Base-by-base conservation (phyloP, 2,797 vertebrate species). In the Megaceryle alcyon region DNA sequence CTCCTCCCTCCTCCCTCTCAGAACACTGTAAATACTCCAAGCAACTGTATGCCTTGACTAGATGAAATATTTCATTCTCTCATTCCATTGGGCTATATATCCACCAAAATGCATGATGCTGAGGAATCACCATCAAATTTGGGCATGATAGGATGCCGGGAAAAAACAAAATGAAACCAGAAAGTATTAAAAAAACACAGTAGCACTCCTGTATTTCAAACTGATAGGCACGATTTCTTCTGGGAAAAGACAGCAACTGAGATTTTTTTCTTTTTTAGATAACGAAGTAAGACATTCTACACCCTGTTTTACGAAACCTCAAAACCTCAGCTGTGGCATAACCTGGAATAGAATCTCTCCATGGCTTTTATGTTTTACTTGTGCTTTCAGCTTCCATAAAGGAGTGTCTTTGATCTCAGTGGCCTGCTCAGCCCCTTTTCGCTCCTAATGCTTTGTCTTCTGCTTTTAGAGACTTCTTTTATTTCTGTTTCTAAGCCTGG, bases 371-470 rank as follows among this genome's bases (percentile, higher is more conserved):
- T 3, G 0, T 88, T 86, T 90, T 12, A 53, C 59, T 86, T 84
- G 12, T 84, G 56, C 59, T 92, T 95, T 91, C 39, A 90, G 35
- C 25, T 88, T 91, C 70, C 41, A 49, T 56, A 79, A 82, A 77
- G 23, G 51, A 73, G 19, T 35, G 9, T 59, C 20, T 91, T 91
- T 92, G 33, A 82, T 82, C 80, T 88, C 46, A 68, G 77, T 73
- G 63, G 31, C 61, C 54, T 64, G 16, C 44, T 78, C 15, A 21
- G 12, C 25, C 20, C 28, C 51, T 91, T 94, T 84, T 83, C 48
- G 31, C 20, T 88, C 37, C 54, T 81, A 79, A 48, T 6, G 3
- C 35, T 86, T 90, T 90, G 51, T 91, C 48, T 23, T 59, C 25
- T 63, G 33, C 65, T 90, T 95, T 72, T 84, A 70, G 35, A 60